Evolutionary conservation across 2,797 vertebrate genomes (phyloP).

Genomic region (Chanos chanos): DNA sequence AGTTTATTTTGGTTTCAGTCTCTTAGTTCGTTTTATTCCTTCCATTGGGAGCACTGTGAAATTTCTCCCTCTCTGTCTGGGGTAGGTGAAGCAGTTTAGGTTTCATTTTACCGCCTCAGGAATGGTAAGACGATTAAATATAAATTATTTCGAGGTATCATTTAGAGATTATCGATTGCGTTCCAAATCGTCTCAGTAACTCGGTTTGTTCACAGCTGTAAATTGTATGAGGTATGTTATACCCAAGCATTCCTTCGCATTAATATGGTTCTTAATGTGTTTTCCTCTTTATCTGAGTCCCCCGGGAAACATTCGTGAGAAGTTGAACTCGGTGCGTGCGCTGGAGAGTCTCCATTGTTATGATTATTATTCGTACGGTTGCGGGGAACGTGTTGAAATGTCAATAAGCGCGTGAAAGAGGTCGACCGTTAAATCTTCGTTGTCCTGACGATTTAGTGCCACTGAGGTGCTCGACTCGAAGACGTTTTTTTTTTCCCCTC

Average conservation of each 20-base stretch:
- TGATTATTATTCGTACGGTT: constrained; percentile 78
- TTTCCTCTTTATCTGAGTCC: constrained; percentile 1
- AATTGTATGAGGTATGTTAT: background rate
- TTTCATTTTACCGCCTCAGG: constrained; percentile 47
- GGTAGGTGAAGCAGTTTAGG: no score
- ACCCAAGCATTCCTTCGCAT: no score
- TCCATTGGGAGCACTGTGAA: constrained; percentile 1
- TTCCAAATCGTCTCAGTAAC: constrained; percentile 53
- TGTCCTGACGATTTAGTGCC: constrained; percentile 61
- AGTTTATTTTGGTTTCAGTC: constrained; percentile 28
- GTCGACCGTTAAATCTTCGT: constrained; percentile 69
- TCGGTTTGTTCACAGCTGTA: constrained; percentile 59
- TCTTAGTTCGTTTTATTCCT: constrained; percentile 2
- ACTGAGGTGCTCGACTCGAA: background rate
- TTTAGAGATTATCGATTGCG: constrained; percentile 72
- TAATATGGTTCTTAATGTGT: background rate
- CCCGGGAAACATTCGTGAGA: constrained; percentile 13
- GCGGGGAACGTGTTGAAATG: constrained; percentile 80
- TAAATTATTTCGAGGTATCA: constrained; percentile 58
- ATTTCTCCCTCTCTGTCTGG: constrained; percentile 20
- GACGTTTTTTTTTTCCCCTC: constrained; percentile 1
- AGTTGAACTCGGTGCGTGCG: constrained; percentile 38
- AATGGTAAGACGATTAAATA: constrained; percentile 69
- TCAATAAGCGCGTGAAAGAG: constrained; percentile 80
- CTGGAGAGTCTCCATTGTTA: constrained; percentile 76